Conservation (phyloP, 2,797 vertebrate genomes). For the Ctenopoma kingsleyae region DNA sequence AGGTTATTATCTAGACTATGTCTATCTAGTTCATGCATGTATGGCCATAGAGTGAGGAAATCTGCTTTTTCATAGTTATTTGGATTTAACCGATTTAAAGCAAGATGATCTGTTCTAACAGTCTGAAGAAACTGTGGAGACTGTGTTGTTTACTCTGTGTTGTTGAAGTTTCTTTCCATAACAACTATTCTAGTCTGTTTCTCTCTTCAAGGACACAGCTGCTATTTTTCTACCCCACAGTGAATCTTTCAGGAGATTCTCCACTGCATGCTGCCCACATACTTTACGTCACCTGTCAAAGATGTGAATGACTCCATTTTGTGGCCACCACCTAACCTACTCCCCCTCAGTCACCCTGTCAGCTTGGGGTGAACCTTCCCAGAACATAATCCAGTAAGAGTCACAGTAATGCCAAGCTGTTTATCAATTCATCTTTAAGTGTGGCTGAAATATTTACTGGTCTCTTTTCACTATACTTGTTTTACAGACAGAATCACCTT, state of each 20-base stretch:
- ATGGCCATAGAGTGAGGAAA: neutral
- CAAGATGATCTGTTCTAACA: neutral
- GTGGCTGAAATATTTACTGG: constrained; percentile 30
- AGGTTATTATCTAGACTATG: no score
- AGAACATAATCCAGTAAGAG: constrained; percentile 12
- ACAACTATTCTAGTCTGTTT: constrained; percentile 48
- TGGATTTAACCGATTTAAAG: neutral
- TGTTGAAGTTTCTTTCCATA: constrained; percentile 33
- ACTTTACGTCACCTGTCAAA: constrained; percentile 59
- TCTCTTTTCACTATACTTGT: constrained; percentile 30
- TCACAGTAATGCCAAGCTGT: neutral
- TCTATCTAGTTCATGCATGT: no score
- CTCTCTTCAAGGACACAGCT: constrained; percentile 52
- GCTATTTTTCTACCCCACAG: constrained; percentile 36
- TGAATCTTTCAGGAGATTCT: constrained; percentile 47
- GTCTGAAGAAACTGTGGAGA: neutral
- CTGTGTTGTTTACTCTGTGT: neutral
- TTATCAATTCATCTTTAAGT: constrained; percentile 23
- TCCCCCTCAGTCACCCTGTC: constrained; percentile 19
- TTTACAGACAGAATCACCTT: constrained; percentile 57
- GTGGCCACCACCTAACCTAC: constrained; percentile 9
- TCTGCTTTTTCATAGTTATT: neutral
- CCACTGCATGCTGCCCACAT: constrained; percentile 28
- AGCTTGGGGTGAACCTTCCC: constrained; percentile 20
- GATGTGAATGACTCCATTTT: constrained; percentile 43